These are phyloP conservation scores for Phoeniculus purpureus DNA, from an alignment of 2,797 vertebrate genomes.

Conservation along the genomic window DNA sequence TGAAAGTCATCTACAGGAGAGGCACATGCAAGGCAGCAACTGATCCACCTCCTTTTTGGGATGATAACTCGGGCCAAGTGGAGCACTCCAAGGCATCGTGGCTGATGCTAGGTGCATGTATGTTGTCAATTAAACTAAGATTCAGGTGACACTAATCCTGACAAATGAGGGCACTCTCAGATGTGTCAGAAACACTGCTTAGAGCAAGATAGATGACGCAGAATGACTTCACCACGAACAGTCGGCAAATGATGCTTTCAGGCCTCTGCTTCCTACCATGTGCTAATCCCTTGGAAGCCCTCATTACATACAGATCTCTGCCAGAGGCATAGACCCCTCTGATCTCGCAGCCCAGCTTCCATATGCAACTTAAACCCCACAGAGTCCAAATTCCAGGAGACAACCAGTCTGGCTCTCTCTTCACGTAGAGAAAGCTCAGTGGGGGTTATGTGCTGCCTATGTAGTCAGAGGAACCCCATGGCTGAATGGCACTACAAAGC, in stretches of 20 bases:
- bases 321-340: not conserved
- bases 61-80: not conserved
- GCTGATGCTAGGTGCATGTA: not conserved
- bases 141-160: not conserved
- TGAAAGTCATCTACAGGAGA: not conserved
- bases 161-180: not conserved
- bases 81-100: not conserved
- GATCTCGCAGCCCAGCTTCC: not conserved
- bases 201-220: not conserved
- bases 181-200: not conserved
- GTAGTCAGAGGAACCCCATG: not conserved
- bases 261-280: not conserved
- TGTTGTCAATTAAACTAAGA: not conserved
- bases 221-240: not conserved
- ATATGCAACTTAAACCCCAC: not conserved
- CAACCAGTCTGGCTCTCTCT: not conserved
- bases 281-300: not conserved
- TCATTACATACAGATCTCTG: not conserved
- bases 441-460: not conserved
- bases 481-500: not conserved
- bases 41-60: not conserved
- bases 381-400: not conserved
- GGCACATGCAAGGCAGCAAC: not conserved
- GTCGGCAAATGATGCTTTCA: accelerated
- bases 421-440: not conserved